Conservation (phyloP, 1,140 invertebrate species). For the Thrips palmi region DNA sequence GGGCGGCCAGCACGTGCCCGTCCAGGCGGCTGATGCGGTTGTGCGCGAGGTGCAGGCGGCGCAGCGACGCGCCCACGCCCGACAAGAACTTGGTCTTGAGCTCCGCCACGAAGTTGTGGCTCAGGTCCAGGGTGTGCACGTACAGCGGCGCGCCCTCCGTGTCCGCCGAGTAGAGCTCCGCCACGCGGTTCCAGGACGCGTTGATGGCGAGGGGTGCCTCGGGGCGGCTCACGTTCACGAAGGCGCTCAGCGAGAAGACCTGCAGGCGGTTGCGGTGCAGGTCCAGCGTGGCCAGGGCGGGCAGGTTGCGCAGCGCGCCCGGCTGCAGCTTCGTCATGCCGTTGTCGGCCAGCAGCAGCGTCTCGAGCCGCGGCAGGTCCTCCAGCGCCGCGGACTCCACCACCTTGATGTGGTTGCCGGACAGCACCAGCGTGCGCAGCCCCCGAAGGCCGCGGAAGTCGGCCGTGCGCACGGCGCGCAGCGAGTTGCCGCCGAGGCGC, state of each 20-base stretch:
- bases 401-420: constrained; percentile 44
- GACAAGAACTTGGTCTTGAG: constrained; percentile 43
- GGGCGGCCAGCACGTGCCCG: constrained; percentile 44
- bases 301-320: constrained; percentile 43
- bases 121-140: constrained; percentile 49
- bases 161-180: constrained; percentile 32
- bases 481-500: constrained; percentile 51
- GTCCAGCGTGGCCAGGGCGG: constrained; percentile 45
- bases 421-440: constrained; percentile 48
- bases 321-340: constrained; percentile 36
- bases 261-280: constrained; percentile 50
- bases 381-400: constrained; percentile 37
- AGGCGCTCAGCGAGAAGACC: constrained; percentile 41
- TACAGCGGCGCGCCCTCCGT: constrained; percentile 26
- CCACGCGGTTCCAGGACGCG: constrained; percentile 45
- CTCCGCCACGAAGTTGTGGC: constrained; percentile 41
- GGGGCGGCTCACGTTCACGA: constrained; percentile 40
- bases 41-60: constrained; percentile 71
- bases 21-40: constrained; percentile 53
- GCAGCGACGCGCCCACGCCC: constrained; percentile 36
- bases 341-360: constrained; percentile 48
- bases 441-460: constrained; percentile 42
- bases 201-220: constrained; percentile 42
- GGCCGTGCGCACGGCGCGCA: constrained; percentile 34
- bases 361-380: constrained; percentile 43